Percentiles rank a stretch among this genome's conserved stretches.
Conservation (phyloP, 2,113 vertebrate genomes). For the Bubalus kerabau region DNA sequence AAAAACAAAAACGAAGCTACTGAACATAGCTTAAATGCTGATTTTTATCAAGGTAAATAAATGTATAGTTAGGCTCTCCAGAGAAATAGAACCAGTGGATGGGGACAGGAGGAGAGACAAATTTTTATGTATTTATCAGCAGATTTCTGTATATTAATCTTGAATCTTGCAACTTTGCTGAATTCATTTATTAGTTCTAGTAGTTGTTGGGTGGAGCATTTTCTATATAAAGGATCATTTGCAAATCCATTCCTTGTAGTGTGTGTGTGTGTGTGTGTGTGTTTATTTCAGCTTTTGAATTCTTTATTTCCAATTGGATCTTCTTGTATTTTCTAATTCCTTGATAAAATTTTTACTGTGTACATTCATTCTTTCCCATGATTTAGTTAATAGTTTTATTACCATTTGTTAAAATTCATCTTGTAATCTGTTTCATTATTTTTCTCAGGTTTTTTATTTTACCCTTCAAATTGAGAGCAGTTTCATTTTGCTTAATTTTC, state of each 20-base stretch:
- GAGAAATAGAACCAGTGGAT: neutral
- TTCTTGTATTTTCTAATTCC: neutral
- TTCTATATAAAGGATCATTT: neutral
- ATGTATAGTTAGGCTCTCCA: neutral
- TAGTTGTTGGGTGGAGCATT: neutral
- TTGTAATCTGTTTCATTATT: neutral
- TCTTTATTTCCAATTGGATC: neutral
- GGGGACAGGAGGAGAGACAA: neutral
- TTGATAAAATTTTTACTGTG: neutral
- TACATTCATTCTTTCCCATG: neutral
- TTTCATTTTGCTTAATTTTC: neutral
- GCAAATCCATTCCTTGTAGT: neutral
- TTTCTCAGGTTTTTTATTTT: neutral
- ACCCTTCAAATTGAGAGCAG: neutral
- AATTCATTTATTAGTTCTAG: neutral
- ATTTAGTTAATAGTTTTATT: neutral
- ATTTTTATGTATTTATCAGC: neutral
- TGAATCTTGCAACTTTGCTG: neutral
- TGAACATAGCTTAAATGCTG: neutral
- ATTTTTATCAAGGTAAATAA: neutral
- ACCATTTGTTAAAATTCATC: neutral
- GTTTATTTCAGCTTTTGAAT: neutral
- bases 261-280: neutral
- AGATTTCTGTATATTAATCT: neutral
- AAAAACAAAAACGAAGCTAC: neutral